Percentiles rank a stretch among this genome's conserved stretches.
These are phyloP conservation scores for Axea sp. DNA, from an alignment of 2,888 invertebrate species.

Conservation along the genomic window DNA sequence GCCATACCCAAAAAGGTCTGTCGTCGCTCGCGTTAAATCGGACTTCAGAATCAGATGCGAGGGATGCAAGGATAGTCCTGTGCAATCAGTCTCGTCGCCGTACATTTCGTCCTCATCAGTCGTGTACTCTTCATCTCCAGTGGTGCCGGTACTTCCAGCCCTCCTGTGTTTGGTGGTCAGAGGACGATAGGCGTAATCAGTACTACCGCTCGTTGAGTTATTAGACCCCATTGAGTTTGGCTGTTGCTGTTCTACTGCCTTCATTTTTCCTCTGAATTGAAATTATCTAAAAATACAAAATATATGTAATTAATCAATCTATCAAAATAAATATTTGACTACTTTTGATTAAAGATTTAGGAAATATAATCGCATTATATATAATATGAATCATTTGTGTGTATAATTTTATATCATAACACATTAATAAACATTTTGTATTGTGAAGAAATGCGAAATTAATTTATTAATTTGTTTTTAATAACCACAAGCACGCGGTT, in stretches of 20 bases:
- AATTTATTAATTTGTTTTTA: no score
- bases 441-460: no score
- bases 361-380: no score
- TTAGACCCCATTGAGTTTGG: constrained; percentile 74
- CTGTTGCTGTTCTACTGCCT: constrained; percentile 70
- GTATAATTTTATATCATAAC: no score
- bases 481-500: no score
- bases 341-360: no score
- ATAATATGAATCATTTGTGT: no score
- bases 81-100: constrained; percentile 80
- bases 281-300: no score
- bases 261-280: no score
- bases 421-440: no score
- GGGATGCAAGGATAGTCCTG: constrained; percentile 67
- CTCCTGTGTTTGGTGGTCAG: constrained; percentile 75
- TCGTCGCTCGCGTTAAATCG: constrained; percentile 74
- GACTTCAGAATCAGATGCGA: constrained; percentile 73
- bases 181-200: constrained; percentile 75
- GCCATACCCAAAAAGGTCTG: constrained; percentile 74
- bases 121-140: constrained; percentile 81
- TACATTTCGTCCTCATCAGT: constrained; percentile 80
- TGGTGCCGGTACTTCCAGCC: constrained; percentile 80
- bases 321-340: no score
- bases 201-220: constrained; percentile 69
- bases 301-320: no score